Base-by-base conservation (phyloP, 2,113 vertebrate genomes). In the Australoheros scitulus region DNA sequence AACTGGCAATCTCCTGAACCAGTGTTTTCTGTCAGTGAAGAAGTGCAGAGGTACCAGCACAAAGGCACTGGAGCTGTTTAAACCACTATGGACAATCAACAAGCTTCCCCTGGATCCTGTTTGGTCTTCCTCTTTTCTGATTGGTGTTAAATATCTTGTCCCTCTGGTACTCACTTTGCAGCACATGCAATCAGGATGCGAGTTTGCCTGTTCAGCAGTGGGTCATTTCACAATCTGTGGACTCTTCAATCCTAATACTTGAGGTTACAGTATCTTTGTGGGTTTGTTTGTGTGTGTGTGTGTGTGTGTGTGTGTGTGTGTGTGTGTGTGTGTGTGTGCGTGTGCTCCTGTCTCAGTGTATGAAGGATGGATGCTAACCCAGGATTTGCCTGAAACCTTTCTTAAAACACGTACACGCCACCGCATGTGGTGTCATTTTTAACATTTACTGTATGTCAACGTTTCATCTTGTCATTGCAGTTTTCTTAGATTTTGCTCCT, bases 381-480 rank as follows among this genome's bases (percentile, higher is more conserved):
- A 89, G 78, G 83, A 87, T 81, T 92, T 84, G 47, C 86, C 87
- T 82, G 85, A 88, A 77, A 80, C n/a, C 38, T 92, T 93, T 92
- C 72, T 82, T 85, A 88, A 79, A 87, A 77, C 34, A 76, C 84
- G 64, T 79, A 88, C 57, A 85, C 83, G 47, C 11, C 68, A 72
- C 68, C 18, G 18, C 50, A 0, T 2, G 81, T 6, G 4, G 34
- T 64, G 65, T 81, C n/a, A 61, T 90, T 91, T 91, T 90, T 87
- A 81, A 85, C 79, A 86, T 85, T 55, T 79, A 80, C 24, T 76
- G 55, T 88, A 88, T 82, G 20, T 91, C 41, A 34, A 22, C 36
- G 68, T 87, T 80, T 76, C 84, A 87, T 84, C 80, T 83, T 82
- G 82, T 77, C 60, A 56, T 64, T 61, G 10, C 55, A 52, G 90